These are phyloP conservation scores for Pararge aegeria DNA, from an alignment of 1,140 invertebrate genomes.

Conservation along the genomic window DNA sequence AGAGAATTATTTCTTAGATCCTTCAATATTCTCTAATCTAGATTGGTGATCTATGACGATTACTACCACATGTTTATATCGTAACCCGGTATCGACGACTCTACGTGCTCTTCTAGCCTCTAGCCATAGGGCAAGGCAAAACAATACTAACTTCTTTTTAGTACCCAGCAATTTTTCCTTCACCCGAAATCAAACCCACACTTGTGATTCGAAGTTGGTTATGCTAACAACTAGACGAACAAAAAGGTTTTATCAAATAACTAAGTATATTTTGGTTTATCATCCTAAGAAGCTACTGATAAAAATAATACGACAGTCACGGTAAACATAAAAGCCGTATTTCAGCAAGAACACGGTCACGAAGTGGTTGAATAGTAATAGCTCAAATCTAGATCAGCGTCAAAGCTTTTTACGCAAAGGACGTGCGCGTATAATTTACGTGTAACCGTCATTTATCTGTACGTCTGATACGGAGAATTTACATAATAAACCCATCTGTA, in stretches of 20 bases:
- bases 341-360: neutral
- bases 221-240: neutral
- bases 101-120: no score
- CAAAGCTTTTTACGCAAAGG: slow-evolving; percentile 27
- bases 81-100: no score
- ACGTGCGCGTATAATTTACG: slow-evolving; percentile 49
- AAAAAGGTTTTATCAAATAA: neutral
- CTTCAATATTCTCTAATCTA: no score
- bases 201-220: no score
- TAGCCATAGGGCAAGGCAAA: no score
- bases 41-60: no score
- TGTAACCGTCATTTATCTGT: slow-evolving; percentile 66
- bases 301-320: neutral
- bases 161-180: no score
- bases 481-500: slow-evolving; percentile 72
- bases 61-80: no score
- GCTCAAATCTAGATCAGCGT: slow-evolving; percentile 15
- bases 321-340: neutral
- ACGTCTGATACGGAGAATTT: slow-evolving; percentile 61
- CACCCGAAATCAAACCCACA: no score
- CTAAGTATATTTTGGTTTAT: neutral
- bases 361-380: slow-evolving; percentile 6
- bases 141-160: no score
- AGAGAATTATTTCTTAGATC: no score
- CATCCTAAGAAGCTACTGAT: neutral